phyloP scores from a whole-genome alignment of 37 sponge, comb jelly and placozoan genomes.

The Geodia barretti region DNA sequence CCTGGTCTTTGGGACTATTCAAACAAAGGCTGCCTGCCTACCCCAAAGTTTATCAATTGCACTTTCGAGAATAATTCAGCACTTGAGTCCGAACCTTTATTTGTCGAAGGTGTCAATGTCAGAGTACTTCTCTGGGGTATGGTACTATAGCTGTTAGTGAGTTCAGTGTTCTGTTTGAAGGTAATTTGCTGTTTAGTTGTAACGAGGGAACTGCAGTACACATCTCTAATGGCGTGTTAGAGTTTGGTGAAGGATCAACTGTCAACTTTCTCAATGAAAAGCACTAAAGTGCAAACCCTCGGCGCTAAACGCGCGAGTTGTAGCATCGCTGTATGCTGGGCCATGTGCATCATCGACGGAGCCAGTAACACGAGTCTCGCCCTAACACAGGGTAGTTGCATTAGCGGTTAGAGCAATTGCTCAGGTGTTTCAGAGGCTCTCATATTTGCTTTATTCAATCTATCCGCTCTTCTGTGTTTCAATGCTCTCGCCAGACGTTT shows the following conservation, averaged over 20 bases:
- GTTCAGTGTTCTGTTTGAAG: constrained; percentile 2
- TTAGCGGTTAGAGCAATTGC: no score
- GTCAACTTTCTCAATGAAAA: background rate
- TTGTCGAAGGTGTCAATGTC: background rate
- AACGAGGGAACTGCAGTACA: constrained; percentile 20
- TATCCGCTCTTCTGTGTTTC: no score
- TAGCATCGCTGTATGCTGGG: no score
- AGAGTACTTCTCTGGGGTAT: background rate
- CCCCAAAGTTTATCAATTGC: background rate
- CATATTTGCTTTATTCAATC: no score
- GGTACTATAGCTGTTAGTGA: constrained; percentile 5
- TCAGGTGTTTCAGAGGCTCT: no score
- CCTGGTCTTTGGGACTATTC: background rate
- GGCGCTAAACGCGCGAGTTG: no score
- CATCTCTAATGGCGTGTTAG: background rate
- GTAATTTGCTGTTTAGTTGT: background rate
- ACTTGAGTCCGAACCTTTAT: background rate
- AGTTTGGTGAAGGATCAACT: background rate
- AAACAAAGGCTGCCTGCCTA: background rate
- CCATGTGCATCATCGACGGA: no score
- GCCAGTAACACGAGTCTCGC: no score
- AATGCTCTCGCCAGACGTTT: no score
- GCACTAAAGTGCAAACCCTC: no score
- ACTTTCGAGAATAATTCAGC: background rate
- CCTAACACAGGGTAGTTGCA: no score